Conservation (phyloP, 2,888 invertebrate species). For the Catocala nupta region DNA sequence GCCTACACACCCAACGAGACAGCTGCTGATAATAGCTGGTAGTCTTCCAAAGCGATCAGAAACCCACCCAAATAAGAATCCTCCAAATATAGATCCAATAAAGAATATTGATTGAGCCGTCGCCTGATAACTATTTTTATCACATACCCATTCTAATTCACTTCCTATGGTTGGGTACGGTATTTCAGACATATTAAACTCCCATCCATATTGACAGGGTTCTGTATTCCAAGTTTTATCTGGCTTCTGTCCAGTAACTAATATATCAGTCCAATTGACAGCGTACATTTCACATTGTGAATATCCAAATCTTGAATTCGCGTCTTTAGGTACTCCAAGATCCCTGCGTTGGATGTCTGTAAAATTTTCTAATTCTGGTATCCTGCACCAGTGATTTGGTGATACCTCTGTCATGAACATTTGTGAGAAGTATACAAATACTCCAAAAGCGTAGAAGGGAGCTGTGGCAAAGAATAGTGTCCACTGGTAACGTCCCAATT, state of each 20-base stretch:
- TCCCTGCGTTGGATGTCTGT: constrained; percentile 57
- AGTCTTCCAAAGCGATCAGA: constrained; percentile 70
- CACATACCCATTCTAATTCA: constrained; percentile 72
- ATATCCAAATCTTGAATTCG: constrained; percentile 61
- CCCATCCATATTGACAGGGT: constrained; percentile 71
- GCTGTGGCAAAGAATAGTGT: constrained; percentile 58
- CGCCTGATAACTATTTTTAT: constrained; percentile 70
- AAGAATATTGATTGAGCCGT: constrained; percentile 72
- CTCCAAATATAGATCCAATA: constrained; percentile 67
- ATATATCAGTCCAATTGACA: constrained; percentile 68
- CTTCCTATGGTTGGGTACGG: constrained; percentile 73
- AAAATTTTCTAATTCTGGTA: constrained; percentile 63
- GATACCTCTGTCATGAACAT: constrained; percentile 66
- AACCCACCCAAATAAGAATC: constrained; percentile 68
- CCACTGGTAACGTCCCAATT: constrained; percentile 63
- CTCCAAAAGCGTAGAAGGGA: constrained; percentile 63
- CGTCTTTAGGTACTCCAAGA: constrained; percentile 60
- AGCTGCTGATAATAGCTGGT: constrained; percentile 63
- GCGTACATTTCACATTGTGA: constrained; percentile 63
- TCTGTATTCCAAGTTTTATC: constrained; percentile 60
- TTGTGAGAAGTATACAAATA: constrained; percentile 61
- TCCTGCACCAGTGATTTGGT: constrained; percentile 65
- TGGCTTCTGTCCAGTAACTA: constrained; percentile 52
- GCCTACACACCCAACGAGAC: constrained; percentile 63
- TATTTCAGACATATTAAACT: constrained; percentile 70